phyloP scores from a whole-genome alignment of 2,113 vertebrate genomes.

The Tinamus guttatus region DNA sequence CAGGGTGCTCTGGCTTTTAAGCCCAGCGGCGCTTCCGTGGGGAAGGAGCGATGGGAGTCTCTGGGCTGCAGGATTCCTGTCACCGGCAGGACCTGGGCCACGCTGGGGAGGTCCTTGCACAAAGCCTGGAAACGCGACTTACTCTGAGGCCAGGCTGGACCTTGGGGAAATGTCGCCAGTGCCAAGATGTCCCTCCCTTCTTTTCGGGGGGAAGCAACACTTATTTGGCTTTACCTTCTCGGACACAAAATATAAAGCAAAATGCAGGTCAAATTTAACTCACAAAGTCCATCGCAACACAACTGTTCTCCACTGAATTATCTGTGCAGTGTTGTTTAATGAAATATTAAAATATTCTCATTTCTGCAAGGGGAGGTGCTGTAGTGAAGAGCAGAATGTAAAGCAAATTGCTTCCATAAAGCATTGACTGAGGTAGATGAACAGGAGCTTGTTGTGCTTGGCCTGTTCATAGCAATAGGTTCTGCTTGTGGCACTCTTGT shows the following conservation, averaged over 20 bases:
- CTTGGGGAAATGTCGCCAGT: fast-evolving
- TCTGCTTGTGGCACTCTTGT: background rate
- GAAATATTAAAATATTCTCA: background rate
- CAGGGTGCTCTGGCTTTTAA: background rate
- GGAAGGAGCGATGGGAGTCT: background rate
- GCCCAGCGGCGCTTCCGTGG: background rate
- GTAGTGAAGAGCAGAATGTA: background rate
- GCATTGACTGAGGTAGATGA: background rate
- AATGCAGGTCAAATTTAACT: background rate
- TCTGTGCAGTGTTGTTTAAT: background rate
- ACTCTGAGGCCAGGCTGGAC: fast-evolving
- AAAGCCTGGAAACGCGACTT: background rate
- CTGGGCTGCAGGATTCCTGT: background rate
- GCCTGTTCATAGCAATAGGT: background rate
- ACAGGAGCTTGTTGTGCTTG: background rate
- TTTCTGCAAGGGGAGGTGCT: background rate
- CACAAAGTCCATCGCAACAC: background rate
- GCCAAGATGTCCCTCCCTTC: background rate
- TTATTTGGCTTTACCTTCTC: background rate
- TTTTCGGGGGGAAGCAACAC: background rate
- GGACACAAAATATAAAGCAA: background rate
- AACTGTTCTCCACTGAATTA: fast-evolving
- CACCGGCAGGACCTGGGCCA: no score
- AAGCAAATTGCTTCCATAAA: background rate
- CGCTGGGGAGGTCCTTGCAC: fast-evolving